These are phyloP conservation scores for Cynocephalus volans DNA, from an alignment of 2,113 vertebrate genomes.

Conservation along the genomic window DNA sequence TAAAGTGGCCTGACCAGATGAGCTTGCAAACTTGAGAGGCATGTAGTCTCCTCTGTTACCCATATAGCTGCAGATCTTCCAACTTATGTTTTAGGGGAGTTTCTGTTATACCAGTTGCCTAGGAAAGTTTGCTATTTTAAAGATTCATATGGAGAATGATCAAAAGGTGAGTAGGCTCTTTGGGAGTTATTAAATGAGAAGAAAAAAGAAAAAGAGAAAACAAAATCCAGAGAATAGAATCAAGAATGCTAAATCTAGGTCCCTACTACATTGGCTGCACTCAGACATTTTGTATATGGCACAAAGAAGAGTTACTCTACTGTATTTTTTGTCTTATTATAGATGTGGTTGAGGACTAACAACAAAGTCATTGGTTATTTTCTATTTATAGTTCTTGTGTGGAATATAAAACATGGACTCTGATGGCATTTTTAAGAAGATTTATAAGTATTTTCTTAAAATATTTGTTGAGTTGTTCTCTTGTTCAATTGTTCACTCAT, in stretches of 20 bases:
- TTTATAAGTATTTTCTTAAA: neutral
- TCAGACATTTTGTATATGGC: neutral
- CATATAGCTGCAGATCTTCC: neutral
- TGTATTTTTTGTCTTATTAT: neutral
- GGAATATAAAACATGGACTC: neutral
- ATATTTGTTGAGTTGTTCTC: neutral
- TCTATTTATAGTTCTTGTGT: neutral
- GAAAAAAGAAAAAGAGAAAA: neutral
- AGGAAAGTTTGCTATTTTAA: constrained; percentile 38
- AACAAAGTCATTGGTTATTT: constrained; percentile 20
- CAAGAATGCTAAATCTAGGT: neutral
- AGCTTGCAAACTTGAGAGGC: neutral
- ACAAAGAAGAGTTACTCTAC: neutral
- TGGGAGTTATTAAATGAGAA: neutral
- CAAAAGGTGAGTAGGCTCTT: neutral
- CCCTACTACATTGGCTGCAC: neutral
- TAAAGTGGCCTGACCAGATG: neutral
- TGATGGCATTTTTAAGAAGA: neutral
- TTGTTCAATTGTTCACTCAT: neutral
- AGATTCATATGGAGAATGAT: neutral
- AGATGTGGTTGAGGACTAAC: neutral
- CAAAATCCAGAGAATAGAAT: constrained; percentile 12
- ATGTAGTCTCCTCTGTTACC: neutral
- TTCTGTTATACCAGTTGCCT: neutral
- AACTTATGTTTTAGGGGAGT: neutral